Conservation (phyloP, 2,888 invertebrate genomes). For the Steinernema hermaphroditum region DNA sequence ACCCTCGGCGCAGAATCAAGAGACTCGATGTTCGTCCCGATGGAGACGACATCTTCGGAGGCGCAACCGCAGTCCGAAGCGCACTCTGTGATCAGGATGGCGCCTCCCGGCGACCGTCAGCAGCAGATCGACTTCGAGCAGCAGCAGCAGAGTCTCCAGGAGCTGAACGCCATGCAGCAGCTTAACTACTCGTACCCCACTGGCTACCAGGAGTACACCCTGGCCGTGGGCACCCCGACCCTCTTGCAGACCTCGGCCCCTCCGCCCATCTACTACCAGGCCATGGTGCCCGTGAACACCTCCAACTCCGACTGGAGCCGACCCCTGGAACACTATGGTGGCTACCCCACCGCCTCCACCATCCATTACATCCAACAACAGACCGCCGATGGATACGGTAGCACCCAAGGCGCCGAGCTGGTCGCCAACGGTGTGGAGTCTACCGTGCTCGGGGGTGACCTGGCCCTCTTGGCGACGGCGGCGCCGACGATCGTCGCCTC, state of each 20-base stretch:
- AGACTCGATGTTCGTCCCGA: not conserved
- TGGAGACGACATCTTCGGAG: constrained; percentile 8
- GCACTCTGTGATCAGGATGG: constrained; percentile 21
- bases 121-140: constrained; percentile 26
- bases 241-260: not conserved
- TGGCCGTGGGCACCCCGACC: constrained; percentile 2
- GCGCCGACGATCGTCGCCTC: constrained; percentile 5
- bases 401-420: not conserved
- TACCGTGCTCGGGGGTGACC: constrained; percentile 14
- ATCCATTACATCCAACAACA: constrained; percentile 26
- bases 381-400: constrained; percentile 6
- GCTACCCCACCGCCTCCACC: constrained; percentile 23
- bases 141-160: constrained; percentile 23
- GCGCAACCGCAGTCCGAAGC: not conserved
- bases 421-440: constrained; percentile 1
- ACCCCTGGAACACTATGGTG: constrained; percentile 21
- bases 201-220: constrained; percentile 25
- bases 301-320: constrained; percentile 17
- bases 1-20: not conserved
- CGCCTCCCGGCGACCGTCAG: constrained; percentile 29
- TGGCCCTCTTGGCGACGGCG: constrained; percentile 15
- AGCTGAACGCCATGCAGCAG: constrained; percentile 26
- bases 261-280: constrained; percentile 10
- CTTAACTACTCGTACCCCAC: constrained; percentile 28
- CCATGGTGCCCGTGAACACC: constrained; percentile 27